phyloP scores from a whole-genome alignment of 2,888 invertebrate genomes.

The Lordiphosa andalusiaca region DNA sequence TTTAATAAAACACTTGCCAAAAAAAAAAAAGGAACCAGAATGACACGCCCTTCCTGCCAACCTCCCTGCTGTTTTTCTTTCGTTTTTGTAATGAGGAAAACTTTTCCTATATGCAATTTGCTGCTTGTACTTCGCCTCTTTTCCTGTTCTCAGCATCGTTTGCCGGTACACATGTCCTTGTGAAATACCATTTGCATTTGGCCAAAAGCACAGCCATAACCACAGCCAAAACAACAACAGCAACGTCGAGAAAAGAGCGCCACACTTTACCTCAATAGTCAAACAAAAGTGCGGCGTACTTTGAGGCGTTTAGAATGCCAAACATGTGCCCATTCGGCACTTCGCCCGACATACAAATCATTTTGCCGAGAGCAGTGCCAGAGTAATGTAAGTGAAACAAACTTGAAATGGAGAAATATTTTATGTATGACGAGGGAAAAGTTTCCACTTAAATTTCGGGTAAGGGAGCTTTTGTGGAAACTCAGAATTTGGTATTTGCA shows the following conservation, averaged over 20 bases:
- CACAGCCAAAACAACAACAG: conserved; percentile 24
- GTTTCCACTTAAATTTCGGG: conserved; percentile 20
- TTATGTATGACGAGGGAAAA: conserved; percentile 13
- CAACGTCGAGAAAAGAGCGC: conserved; percentile 51
- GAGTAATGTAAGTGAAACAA: conserved; percentile 32
- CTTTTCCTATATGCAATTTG: conserved; percentile 39
- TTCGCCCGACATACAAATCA: conserved; percentile 65
- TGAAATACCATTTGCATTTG: conserved; percentile 61
- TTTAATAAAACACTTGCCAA: conserved; percentile 34
- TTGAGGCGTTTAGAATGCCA: conserved; percentile 52
- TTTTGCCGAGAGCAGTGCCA: conserved; percentile 50
- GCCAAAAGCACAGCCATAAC: conserved; percentile 47
- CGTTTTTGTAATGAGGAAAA: conserved; percentile 41
- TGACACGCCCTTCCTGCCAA: conserved; percentile 3
- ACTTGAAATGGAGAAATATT: conserved; percentile 34
- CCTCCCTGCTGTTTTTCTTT: conserved; percentile 21
- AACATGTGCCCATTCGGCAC: conserved; percentile 38
- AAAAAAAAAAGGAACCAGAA: conserved; percentile 20
- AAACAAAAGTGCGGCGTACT: conserved; percentile 65
- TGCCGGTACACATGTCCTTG: conserved; percentile 56
- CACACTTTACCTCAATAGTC: conserved; percentile 68
- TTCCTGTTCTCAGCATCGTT: conserved; percentile 19
- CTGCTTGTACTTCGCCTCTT: conserved; percentile 14
- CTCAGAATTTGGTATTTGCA: conserved; percentile 32
- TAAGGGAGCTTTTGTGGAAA: conserved; percentile 4